A percentile compares a stretch with the other conserved stretches of the same genome.
These are phyloP conservation scores for Lepidurus arcticus DNA, from an alignment of 1,140 invertebrate genomes.

Conservation along the genomic window DNA sequence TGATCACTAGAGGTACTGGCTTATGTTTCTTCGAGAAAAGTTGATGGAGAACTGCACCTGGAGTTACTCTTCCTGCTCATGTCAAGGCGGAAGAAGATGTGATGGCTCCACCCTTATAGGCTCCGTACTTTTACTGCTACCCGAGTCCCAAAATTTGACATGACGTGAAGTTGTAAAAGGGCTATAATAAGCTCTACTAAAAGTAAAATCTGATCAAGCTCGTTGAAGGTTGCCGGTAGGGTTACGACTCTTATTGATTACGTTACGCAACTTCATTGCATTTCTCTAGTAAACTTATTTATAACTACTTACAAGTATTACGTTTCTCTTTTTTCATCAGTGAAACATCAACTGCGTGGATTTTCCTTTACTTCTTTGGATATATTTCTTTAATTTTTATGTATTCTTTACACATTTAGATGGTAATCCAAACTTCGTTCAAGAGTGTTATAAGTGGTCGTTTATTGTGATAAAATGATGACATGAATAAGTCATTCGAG, in stretches of 20 bases:
- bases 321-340: too few relatives aligned
- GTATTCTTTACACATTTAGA: too few relatives aligned
- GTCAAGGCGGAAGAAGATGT: slow-evolving; percentile 1
- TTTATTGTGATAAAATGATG: neutral
- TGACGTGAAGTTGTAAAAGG: neutral
- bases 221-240: neutral
- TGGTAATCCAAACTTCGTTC: too few relatives aligned
- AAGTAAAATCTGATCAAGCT: neutral
- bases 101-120: neutral
- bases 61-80: neutral
- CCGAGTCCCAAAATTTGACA: neutral
- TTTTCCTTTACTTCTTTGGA: too few relatives aligned
- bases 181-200: neutral
- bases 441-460: too few relatives aligned
- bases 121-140: neutral
- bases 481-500: neutral
- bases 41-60: neutral
- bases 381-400: too few relatives aligned
- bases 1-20: neutral
- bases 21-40: neutral
- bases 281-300: too few relatives aligned
- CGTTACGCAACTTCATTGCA: too few relatives aligned
- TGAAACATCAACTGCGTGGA: too few relatives aligned
- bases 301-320: too few relatives aligned
- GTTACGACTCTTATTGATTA: too few relatives aligned